phyloP scores from a whole-genome alignment of 2,888 invertebrate species.

The Mystacides longicornis region DNA sequence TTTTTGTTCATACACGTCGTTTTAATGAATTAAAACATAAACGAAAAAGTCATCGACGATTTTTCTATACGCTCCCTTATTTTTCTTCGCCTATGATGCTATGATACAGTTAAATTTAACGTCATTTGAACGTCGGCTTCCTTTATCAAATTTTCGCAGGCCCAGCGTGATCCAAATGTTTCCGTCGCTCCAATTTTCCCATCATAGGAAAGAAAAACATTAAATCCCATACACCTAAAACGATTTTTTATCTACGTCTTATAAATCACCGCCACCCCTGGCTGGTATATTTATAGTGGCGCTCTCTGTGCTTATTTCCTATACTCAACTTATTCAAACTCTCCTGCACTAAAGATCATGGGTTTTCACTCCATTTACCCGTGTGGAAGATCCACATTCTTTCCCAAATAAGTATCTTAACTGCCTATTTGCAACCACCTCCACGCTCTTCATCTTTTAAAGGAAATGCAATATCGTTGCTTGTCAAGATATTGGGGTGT shows the following conservation, averaged over 20 bases:
- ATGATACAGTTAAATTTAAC: too few relatives aligned
- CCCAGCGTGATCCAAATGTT: background rate
- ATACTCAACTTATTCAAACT: background rate
- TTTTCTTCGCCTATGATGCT: too few relatives aligned
- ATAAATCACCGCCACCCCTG: constrained; percentile 1
- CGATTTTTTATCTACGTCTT: background rate
- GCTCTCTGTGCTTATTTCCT: background rate
- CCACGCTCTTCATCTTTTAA: background rate
- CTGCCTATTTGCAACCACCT: background rate
- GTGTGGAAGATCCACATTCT: background rate
- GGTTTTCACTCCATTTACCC: constrained; percentile 1
- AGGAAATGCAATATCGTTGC: constrained; percentile 1
- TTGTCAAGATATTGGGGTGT: constrained; percentile 1
- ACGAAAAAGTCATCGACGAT: too few relatives aligned
- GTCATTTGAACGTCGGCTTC: background rate
- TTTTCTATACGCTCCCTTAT: too few relatives aligned
- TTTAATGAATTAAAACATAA: too few relatives aligned
- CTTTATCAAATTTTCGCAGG: background rate
- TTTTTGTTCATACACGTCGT: too few relatives aligned
- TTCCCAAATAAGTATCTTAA: background rate
- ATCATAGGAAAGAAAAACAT: background rate
- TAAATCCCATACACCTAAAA: background rate
- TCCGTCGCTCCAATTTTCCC: background rate
- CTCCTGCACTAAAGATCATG: background rate
- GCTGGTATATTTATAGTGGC: too few relatives aligned